Base-by-base conservation (phyloP, 2,113 vertebrate species). In the Entomyzon cyanotis region DNA sequence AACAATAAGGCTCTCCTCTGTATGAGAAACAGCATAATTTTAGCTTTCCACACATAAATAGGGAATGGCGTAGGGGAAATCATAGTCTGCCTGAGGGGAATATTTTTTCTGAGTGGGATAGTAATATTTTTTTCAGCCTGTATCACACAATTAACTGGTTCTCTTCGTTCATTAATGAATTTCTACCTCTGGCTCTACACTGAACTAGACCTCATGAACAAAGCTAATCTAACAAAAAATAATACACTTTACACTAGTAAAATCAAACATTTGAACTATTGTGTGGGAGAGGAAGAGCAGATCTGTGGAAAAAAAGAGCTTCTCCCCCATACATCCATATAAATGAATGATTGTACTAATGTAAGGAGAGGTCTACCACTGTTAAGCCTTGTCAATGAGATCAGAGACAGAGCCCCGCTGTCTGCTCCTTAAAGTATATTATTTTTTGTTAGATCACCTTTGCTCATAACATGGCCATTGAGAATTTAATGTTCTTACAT, bases 381-480 rank as follows among this genome's bases (percentile, higher is more conserved):
- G 59, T 85, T 88, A 89, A 95, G 68, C 46, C 50, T 90, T 91
- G 90, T 91, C 93, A 93, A 27, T 80, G 93, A 84, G 84, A 94
- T 90, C 85, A 93, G 87, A 90, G 79, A 74, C 50, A 76, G 27
- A 22, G 68, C 71, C 24, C 74, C 80, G 62, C 81, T 95, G 53
- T 59, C 84, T 90, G 71, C 63, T 93, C 55, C 39, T 95, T 85
- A 62, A 94, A 90, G 90, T 70, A 74, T 85, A 94, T 96, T 96
- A 95, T 96, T 95, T 95, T 95, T 93, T 91, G 84, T 91, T 94
- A 73, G 75, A 94, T 96, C 93, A 96, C 94, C 95, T 96, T 93
- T 95, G 91, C 86, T 97, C 95, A 84, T 95, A 95, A 95, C 82
- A 49, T 0, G 24, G 59, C 84, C 94, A 86, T 90, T 95, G 91